These are phyloP conservation scores for Dasysyrphus tricinctus DNA, from an alignment of 2,888 invertebrate species.

Conservation along the genomic window DNA sequence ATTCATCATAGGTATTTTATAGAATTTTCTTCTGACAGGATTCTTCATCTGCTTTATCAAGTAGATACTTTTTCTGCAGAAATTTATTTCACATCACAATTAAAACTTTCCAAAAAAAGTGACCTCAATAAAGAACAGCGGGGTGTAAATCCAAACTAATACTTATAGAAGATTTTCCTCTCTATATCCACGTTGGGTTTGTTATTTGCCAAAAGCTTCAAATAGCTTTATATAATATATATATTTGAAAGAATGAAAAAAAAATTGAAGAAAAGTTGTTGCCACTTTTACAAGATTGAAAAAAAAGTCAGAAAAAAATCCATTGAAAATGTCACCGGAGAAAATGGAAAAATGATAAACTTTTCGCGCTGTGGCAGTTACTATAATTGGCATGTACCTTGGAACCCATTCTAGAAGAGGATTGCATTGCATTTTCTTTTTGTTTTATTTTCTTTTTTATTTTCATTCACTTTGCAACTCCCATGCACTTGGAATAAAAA, in stretches of 20 bases:
- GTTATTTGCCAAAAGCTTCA: conserved; percentile 14
- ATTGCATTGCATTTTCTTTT: conserved; percentile 28
- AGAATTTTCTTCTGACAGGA: no score
- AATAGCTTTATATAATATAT: conserved; percentile 9
- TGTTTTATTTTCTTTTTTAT: not conserved
- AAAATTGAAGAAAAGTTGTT: conserved; percentile 55
- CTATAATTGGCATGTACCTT: conserved; percentile 68
- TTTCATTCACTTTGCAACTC: not conserved
- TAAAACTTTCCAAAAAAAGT: no score
- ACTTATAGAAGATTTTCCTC: conserved; percentile 10
- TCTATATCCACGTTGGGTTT: not conserved
- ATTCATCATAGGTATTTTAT: no score
- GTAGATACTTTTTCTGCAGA: no score
- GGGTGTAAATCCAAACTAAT: conserved; percentile 7
- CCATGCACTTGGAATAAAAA: conserved; percentile 5
- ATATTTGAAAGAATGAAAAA: not conserved
- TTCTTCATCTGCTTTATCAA: no score
- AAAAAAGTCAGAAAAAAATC: conserved; percentile 43
- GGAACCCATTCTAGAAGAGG: conserved; percentile 31
- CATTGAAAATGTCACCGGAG: conserved; percentile 67
- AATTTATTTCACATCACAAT: no score
- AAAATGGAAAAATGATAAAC: conserved; percentile 75
- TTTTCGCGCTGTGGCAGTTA: conserved; percentile 71
- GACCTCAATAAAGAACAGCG: not conserved
- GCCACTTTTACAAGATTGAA: not conserved